Conservation (phyloP, 2,888 invertebrate species). For the Erannis defoliaria region DNA sequence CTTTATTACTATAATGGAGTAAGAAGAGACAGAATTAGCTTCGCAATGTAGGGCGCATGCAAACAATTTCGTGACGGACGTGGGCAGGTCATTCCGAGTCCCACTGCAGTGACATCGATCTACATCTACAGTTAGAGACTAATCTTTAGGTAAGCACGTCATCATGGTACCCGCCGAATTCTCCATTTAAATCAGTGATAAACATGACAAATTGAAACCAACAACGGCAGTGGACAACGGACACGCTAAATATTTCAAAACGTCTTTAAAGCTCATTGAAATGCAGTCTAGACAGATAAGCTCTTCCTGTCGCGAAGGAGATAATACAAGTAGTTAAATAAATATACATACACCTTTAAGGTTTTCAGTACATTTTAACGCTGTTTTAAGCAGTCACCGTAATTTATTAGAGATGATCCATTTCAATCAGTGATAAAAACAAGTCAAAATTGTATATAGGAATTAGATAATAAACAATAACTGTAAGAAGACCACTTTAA, state of each 20-base stretch:
- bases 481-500: neutral
- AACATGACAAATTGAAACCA: conserved; percentile 41
- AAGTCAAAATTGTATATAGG: neutral
- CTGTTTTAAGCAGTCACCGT: neutral
- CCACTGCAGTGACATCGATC: conserved; percentile 45
- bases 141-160: conserved; percentile 46
- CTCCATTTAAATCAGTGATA: conserved; percentile 40
- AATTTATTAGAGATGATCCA: too few species aligned
- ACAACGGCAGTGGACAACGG: conserved; percentile 20
- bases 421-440: too few species aligned
- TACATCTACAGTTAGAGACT: conserved; percentile 23
- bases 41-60: conserved; percentile 55
- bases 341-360: conserved; percentile 35
- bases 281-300: conserved; percentile 48
- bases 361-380: neutral
- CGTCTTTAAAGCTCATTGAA: conserved; percentile 36
- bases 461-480: neutral
- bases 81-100: conserved; percentile 55
- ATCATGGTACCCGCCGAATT: conserved; percentile 45
- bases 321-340: conserved; percentile 53
- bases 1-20: conserved; percentile 64
- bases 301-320: conserved; percentile 51
- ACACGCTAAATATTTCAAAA: conserved; percentile 33
- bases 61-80: conserved; percentile 64
- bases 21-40: conserved; percentile 50